These are phyloP conservation scores for Pachyseris speciosa DNA, from an alignment of 64 coral and sea anemone genomes.

Conservation along the genomic window DNA sequence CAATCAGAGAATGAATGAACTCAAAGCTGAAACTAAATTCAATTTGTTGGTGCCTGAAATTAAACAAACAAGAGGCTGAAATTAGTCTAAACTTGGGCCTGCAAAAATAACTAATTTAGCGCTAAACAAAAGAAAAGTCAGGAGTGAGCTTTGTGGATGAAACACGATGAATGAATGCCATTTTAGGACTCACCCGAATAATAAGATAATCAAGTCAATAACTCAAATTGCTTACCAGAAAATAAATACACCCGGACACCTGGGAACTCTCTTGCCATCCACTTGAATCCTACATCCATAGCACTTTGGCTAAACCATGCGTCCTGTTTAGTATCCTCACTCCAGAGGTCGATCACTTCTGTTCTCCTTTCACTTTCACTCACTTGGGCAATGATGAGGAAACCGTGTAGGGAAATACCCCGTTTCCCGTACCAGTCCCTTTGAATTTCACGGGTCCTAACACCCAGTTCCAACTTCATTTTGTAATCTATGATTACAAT, in stretches of 20 bases:
- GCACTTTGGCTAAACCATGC: conserved; percentile 26
- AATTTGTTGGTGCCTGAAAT: no score
- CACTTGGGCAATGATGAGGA: conserved; percentile 44
- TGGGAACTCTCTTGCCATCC: conserved; percentile 1
- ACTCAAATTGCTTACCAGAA: background rate
- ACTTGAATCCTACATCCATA: conserved; percentile 9
- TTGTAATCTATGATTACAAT: conserved; percentile 47
- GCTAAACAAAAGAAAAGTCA: no score
- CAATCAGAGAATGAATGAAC: no score
- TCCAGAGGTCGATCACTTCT: conserved; percentile 22
- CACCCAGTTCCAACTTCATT: conserved; percentile 56
- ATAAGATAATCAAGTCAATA: no score
- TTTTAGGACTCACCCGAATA: no score
- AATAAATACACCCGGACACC: background rate
- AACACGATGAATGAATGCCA: no score
- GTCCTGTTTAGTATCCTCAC: conserved; percentile 34
- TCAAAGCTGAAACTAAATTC: no score
- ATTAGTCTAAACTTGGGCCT: no score
- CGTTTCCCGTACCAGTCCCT: conserved; percentile 54
- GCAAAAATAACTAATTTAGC: no score
- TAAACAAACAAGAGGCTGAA: no score
- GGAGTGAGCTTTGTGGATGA: no score
- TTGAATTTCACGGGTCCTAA: conserved; percentile 31
- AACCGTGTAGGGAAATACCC: conserved; percentile 51
- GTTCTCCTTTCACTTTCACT: background rate